Conservation (phyloP, 2,113 vertebrate species). For the Equus przewalskii region DNA sequence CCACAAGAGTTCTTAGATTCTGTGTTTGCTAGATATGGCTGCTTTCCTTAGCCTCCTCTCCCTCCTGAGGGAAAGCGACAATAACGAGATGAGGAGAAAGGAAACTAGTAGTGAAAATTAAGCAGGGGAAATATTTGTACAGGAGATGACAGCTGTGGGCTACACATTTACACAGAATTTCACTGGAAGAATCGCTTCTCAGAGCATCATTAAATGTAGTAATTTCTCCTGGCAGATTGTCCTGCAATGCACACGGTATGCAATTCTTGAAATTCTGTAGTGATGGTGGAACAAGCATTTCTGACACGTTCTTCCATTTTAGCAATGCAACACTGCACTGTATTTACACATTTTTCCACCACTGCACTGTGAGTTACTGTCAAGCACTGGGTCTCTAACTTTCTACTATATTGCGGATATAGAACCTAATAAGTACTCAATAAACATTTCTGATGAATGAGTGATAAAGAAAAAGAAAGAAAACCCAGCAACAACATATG, state of each 20-base stretch:
- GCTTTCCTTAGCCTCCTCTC: background rate
- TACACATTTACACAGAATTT: background rate
- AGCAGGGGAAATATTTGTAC: conserved; percentile 9
- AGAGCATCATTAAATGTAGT: background rate
- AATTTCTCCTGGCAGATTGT: background rate
- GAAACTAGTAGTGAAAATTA: conserved; percentile 7
- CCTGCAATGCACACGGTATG: background rate
- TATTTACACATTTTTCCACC: background rate
- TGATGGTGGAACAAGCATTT: background rate
- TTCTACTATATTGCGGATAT: background rate
- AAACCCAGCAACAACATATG: background rate
- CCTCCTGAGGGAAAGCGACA: background rate
- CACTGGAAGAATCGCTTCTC: background rate
- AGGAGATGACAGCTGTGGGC: background rate
- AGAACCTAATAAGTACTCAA: background rate
- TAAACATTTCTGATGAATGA: background rate
- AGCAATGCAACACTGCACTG: background rate
- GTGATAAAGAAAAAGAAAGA: background rate
- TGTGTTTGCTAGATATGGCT: background rate
- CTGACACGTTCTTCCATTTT: background rate
- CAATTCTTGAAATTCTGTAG: background rate
- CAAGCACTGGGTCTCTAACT: background rate
- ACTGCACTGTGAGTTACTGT: background rate
- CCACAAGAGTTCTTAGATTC: background rate
- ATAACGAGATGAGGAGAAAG: background rate